Conservation (phyloP, 2,797 vertebrate genomes). For the Ctenopoma multispine region DNA sequence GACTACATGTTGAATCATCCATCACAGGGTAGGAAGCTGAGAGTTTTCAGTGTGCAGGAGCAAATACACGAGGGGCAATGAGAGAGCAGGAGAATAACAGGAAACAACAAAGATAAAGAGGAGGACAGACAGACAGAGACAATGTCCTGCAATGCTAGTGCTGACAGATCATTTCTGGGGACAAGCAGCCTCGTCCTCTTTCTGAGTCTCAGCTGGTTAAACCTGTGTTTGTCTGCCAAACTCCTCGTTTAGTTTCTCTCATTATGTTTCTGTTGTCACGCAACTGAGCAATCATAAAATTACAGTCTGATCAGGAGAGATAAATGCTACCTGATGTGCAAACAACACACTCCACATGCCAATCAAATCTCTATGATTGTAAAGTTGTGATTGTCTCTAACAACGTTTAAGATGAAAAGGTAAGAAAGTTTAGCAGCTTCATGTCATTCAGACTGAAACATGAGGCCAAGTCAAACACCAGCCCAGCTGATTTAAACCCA, state of each 20-base stretch:
- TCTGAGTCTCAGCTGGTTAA: background rate
- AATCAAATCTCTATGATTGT: background rate
- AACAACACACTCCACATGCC: background rate
- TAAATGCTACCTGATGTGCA: background rate
- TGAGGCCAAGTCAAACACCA: background rate
- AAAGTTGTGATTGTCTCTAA: background rate
- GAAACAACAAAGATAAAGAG: background rate
- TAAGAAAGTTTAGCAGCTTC: background rate
- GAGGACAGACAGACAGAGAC: background rate
- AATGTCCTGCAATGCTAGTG: no score
- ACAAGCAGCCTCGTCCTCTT: no score
- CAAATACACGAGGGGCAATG: no score
- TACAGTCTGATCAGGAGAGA: background rate
- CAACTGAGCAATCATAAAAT: background rate
- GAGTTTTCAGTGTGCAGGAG: background rate
- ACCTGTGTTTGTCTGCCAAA: background rate
- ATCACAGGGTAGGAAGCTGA: conserved; percentile 2
- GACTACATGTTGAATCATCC: conserved; percentile 46
- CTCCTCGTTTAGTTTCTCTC: background rate
- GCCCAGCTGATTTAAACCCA: no score
- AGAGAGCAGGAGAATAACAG: background rate
- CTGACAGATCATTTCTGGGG: no score
- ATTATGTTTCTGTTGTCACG: background rate
- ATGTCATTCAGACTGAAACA: background rate
- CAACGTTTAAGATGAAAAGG: background rate